Evolutionary conservation across 2,113 vertebrate genomes (phyloP), one percentile per base, ranked within the genome.

Genomic region (Arenaria interpres): DNA sequence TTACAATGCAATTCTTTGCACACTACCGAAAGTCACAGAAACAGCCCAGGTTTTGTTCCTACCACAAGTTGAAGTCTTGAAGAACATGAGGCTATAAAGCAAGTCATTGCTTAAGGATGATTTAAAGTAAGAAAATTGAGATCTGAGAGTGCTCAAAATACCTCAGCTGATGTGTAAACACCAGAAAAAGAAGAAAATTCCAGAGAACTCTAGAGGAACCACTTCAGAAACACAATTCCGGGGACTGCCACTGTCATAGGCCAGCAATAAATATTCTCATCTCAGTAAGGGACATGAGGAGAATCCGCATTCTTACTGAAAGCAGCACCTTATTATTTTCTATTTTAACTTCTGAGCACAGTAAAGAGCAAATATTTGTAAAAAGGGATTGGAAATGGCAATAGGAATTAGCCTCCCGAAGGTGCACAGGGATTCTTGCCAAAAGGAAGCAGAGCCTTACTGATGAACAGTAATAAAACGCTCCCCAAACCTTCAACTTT

Each of bases 281-380:
- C 74, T 78, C 50, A 81, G 11, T 7, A 63, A 45, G 9, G 62
- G 22, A 17, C 14, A 56, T 1, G 3, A 41, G 27, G 21, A 87
- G 21, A 86, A 69, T 2, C 87, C 69, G 12, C 19, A 10, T 68
- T 78, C 88, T 89, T 68, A 63, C 18, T 73, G 57, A 75, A 91
- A 8, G 30, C 12, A 84, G 30, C 10, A 41, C 17, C 12, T 56
- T 82, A 53, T 10, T 81, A 51, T n/a, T 51, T 60, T 79, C 18
- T 93, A 33, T 30, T 94, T 84, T 50, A 85, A 81, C 32, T 88
- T 81, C 35, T 79, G 25, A 32, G 16, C 62, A 85, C 15, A 85
- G 30, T 57, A 81, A 83, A 81, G 45, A 86, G 19, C 64, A 95
- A 97, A 77, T 92, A 95, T 96, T 96, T 92, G 59, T 68, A 66